Evolutionary conservation across 1,140 invertebrate species (phyloP), one percentile per base, ranked within the genome.

Genomic region (Bacillus rossius): DNA sequence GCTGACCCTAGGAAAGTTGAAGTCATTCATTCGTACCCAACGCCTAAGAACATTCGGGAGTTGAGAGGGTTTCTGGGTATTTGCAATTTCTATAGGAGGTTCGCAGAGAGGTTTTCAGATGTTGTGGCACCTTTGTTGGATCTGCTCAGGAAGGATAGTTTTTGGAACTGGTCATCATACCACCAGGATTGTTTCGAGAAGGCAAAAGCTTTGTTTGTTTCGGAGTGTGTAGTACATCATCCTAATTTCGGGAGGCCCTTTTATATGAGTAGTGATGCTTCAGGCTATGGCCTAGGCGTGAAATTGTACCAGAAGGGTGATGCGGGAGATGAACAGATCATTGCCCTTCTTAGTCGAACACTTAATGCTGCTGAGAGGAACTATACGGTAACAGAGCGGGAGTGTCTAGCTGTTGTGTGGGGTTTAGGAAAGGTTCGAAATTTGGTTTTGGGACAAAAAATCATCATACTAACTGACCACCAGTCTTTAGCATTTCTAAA

Each of bases 401-500:
- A 81, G 69, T 72, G 71, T 55, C 60, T 80, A 29, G 75, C 75
- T 0, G 68, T 79, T 10, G 42, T 81, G 8, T 69, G 65, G 62
- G 70, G 68, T 3, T 64, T 80, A 2, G 64, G 75, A 55, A 69
- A 75, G 42, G 74, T 75, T 55, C 41, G 66, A n/a, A 60, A 61
- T 17, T 80, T 73, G 65, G 50, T 81, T 3, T 68, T 73, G 54
- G 71, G 70, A 2, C 66, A 55, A 8, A 57, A 71, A 8, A 77
- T 82, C 54, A 72, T 43, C 3, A 69, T 79, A 0, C 61, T 73
- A 16, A 79, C 77, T 0, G 77, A 82, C 58, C 76, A 79, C 56
- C 63, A 67, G 29, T 67, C 71, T 10, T 62, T 81, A 3, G 59
- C 62, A 25, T 81, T 74, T 73, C 62, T 81, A 4, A 60, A 67